A percentile compares a stretch with the other conserved stretches of the same genome.
phyloP scores from a whole-genome alignment of 1,140 invertebrate species.

The fruit fly (Drosophila melanogaster) region Release_6_plus_ISO1_MT NT_037436.4:20587501-20588000 shows the following conservation, averaged over 20 bases:
- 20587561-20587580: constrained; percentile 12
- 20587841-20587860: neutral
- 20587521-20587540: constrained; percentile 31
- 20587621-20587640: constrained; percentile 14
- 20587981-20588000: constrained; percentile 35
- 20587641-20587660: neutral
- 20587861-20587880: neutral
- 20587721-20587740: too few relatives aligned
- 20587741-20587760: too few relatives aligned
- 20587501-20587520: neutral
- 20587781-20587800: too few relatives aligned
- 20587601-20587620: constrained; percentile 8
- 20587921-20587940: constrained; percentile 38
- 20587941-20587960: constrained; percentile 60
- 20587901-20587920: constrained; percentile 1
- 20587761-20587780: too few relatives aligned
- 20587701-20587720: neutral
- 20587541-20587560: constrained; percentile 47
- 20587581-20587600: neutral
- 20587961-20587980: constrained; percentile 15
- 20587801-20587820: too few relatives aligned
- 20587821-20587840: too few relatives aligned
- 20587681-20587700: neutral
- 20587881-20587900: neutral
- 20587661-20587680: neutral